phyloP scores from a whole-genome alignment of 2,797 vertebrate genomes.

The Gadopsis marmoratus region DNA sequence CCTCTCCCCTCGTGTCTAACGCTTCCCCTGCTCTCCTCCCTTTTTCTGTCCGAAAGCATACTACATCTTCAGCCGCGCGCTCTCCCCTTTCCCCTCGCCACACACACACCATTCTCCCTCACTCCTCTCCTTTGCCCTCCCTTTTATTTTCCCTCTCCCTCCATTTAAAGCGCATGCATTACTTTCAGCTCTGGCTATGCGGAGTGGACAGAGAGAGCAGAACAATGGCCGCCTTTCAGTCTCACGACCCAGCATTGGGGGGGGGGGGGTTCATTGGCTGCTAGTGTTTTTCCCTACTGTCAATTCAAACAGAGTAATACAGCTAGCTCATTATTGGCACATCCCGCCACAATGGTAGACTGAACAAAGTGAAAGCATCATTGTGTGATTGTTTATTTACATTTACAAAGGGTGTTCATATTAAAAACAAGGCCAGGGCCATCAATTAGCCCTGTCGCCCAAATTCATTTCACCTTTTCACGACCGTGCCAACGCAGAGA shows the following conservation, averaged over 20 bases:
- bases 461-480: conserved; percentile 15
- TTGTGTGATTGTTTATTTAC: conserved; percentile 55
- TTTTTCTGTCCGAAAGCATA: conserved; percentile 59
- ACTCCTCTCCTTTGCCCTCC: conserved; percentile 72
- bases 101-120: conserved; percentile 75
- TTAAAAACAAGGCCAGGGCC: conserved; percentile 37
- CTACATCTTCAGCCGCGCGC: conserved; percentile 82
- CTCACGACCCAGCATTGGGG: conserved; percentile 64
- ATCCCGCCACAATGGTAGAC: conserved; percentile 66
- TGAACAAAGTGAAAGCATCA: conserved; percentile 57
- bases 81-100: conserved; percentile 65
- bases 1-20: conserved; percentile 73
- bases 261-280: conserved; percentile 48
- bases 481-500: conserved; percentile 24
- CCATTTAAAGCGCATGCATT: conserved; percentile 87
- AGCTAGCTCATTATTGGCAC: conserved; percentile 80
- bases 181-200: conserved; percentile 84
- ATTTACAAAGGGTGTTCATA: conserved; percentile 26
- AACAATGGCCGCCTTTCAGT: conserved; percentile 92
- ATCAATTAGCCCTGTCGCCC: conserved; percentile 36
- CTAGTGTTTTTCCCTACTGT: conserved; percentile 87
- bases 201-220: conserved; percentile 83
- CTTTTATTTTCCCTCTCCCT: conserved; percentile 75
- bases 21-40: conserved; percentile 57
- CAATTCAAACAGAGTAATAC: conserved; percentile 79